Conservation (phyloP, 2,797 vertebrate genomes). For the Schizothorax lantsangensis region DNA sequence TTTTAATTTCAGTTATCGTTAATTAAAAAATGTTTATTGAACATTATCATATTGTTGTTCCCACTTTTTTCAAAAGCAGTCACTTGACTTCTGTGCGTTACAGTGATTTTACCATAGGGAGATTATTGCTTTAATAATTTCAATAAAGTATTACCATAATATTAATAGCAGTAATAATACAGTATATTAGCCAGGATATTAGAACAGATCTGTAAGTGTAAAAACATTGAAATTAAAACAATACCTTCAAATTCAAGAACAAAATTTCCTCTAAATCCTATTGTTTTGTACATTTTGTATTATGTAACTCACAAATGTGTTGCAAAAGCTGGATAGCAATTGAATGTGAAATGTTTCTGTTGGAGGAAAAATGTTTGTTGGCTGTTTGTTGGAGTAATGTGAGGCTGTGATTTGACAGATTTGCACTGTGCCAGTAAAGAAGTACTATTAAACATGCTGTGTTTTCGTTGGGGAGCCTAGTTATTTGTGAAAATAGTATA, state of each 20-base stretch:
- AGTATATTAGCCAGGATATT: background rate
- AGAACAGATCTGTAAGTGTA: background rate
- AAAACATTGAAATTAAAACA: background rate
- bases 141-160: background rate
- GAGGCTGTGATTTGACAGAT: constrained; percentile 47
- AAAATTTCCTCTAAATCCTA: constrained; percentile 22
- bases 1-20: no score
- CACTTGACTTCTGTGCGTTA: background rate
- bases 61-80: background rate
- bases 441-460: background rate
- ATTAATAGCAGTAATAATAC: background rate
- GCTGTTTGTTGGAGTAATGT: constrained; percentile 35
- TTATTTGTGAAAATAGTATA: constrained; percentile 14
- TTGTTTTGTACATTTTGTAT: constrained; percentile 28
- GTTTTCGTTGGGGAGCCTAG: background rate
- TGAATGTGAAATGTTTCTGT: background rate
- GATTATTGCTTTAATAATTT: background rate
- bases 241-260: background rate
- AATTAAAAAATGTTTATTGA: no score
- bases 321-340: constrained; percentile 37
- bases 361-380: background rate
- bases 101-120: background rate
- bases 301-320: constrained; percentile 9
- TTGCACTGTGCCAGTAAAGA: constrained; percentile 22
- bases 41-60: background rate